A percentile compares a stretch with the other conserved stretches of the same genome.
Evolutionary conservation across 2,797 vertebrate species (phyloP).

Genomic region (Sebastes steindachneri): DNA sequence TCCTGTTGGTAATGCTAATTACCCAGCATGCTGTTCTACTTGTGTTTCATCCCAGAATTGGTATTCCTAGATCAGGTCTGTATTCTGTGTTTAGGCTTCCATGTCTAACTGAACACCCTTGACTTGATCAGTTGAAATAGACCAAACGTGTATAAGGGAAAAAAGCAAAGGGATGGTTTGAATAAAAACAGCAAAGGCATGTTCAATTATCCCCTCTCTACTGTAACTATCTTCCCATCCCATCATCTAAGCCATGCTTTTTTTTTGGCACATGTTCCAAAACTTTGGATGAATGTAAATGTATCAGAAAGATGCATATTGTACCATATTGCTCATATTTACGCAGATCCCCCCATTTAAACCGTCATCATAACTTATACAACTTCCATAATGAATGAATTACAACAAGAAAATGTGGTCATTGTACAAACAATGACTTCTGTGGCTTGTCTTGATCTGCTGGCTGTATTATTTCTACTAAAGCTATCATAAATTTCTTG

Average conservation of each 20-base stretch:
- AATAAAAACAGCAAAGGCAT: conserved; percentile 2
- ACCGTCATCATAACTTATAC: neutral
- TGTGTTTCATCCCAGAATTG: conserved; percentile 55
- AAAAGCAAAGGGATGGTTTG: neutral
- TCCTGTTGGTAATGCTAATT: conserved; percentile 73
- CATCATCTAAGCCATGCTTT: neutral
- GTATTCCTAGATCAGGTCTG: conserved; percentile 26
- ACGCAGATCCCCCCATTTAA: neutral
- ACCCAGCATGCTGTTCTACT: conserved; percentile 57
- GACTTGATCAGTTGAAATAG: neutral
- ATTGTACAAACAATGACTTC: neutral
- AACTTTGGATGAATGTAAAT: neutral
- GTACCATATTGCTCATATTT: neutral
- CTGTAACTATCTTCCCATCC: neutral
- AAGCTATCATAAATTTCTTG: neutral
- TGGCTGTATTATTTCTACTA: neutral
- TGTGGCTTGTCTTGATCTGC: neutral
- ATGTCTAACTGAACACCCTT: neutral
- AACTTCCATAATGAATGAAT: neutral
- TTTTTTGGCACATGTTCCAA: neutral
- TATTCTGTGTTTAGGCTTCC: neutral
- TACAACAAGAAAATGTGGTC: neutral
- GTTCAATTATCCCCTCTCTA: neutral
- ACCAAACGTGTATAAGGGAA: neutral
- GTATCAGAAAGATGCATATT: neutral